Percentiles rank a stretch among this genome's conserved stretches.
phyloP scores from a whole-genome alignment of 2,888 invertebrate species.

The Bembecia ichneumoniformis region DNA sequence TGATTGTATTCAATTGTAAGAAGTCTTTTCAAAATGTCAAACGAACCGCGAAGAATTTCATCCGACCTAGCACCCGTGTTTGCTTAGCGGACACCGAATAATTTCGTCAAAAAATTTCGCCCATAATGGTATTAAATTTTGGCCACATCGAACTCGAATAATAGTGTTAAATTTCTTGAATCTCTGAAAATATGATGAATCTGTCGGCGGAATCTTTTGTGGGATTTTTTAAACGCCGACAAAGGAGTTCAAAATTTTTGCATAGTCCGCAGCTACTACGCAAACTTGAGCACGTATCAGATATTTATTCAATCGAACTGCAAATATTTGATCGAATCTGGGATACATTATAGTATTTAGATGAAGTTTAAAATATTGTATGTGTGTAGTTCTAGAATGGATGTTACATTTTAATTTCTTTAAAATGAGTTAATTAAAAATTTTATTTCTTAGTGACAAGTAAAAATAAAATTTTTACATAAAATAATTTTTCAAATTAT shows the following conservation, averaged over 20 bases:
- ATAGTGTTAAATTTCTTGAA: slow-evolving; percentile 66
- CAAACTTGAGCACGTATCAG: not conserved
- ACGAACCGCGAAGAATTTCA: slow-evolving; percentile 61
- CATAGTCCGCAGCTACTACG: not conserved
- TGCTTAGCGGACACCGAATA: slow-evolving; percentile 54
- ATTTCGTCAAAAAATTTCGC: slow-evolving; percentile 30
- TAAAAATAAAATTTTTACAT: too few species aligned
- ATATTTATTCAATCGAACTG: not conserved
- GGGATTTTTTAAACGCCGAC: slow-evolving; percentile 17
- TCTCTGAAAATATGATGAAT: slow-evolving; percentile 58
- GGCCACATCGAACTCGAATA: slow-evolving; percentile 43
- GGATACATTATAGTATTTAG: not conserved
- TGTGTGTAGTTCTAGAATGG: too few species aligned
- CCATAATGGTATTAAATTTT: slow-evolving; percentile 54
- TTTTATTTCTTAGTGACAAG: too few species aligned
- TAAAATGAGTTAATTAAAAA: too few species aligned
- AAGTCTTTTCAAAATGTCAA: slow-evolving; percentile 48
- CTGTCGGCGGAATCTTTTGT: slow-evolving; percentile 45
- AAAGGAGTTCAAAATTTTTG: not conserved
- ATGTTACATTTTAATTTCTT: too few species aligned
- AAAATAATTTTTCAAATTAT: too few species aligned
- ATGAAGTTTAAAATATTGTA: too few species aligned
- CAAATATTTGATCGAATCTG: not conserved
- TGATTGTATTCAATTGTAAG: slow-evolving; percentile 28
- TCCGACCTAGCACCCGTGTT: slow-evolving; percentile 47